A percentile compares a stretch with the other conserved stretches of the same genome.
These are phyloP conservation scores for Limosa lapponica DNA, from an alignment of 2,797 vertebrate species.

Conservation along the genomic window DNA sequence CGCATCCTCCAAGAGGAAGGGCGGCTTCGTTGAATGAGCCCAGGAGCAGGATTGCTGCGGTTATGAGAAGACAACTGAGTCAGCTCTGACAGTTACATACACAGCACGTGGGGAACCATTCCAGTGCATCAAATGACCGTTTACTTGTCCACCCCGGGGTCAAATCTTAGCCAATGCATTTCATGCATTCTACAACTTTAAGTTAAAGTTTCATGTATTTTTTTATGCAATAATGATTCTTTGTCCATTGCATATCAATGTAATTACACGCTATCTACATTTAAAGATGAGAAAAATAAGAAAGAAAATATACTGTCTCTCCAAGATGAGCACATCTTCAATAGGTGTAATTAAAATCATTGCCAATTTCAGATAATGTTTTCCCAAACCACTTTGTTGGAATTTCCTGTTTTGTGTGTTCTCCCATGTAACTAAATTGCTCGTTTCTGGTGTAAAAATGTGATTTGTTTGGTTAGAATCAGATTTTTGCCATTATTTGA, in stretches of 20 bases:
- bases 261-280: not conserved
- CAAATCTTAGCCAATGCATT: not conserved
- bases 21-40: slow-evolving; percentile 50
- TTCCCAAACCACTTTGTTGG: not conserved
- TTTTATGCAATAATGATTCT: not conserved
- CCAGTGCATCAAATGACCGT: not conserved
- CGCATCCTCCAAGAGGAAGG: slow-evolving; percentile 57
- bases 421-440: not conserved
- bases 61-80: slow-evolving; percentile 62
- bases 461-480: not conserved
- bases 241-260: not conserved
- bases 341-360: not conserved
- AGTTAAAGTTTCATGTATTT: not conserved
- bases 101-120: fast-evolving
- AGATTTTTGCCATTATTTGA: not conserved
- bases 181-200: not conserved
- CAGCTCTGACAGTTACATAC: not conserved
- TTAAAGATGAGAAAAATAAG: not conserved
- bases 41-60: slow-evolving; percentile 53
- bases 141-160: too few relatives aligned
- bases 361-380: not conserved
- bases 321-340: not conserved
- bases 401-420: not conserved
- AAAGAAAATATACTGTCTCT: not conserved
- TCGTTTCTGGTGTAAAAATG: not conserved